A percentile compares a stretch with the other conserved stretches of the same genome.
Conservation (phyloP, 1,140 invertebrate species). For the Asobara japonica region DNA sequence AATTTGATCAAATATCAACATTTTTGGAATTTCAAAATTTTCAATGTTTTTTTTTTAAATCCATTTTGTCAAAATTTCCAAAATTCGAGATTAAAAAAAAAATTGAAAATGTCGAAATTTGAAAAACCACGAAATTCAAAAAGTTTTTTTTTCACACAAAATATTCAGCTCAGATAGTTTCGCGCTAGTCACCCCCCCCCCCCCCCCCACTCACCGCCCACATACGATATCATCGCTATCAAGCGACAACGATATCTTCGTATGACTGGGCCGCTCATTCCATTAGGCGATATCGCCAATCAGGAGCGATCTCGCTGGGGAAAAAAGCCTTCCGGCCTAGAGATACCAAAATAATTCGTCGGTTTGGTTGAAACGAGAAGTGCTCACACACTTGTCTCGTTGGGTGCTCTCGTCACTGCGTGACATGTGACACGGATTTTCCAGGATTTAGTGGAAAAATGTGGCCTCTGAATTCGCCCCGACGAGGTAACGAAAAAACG, state of each 20-base stretch:
- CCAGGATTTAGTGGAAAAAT: constrained; percentile 34
- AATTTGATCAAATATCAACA: no score
- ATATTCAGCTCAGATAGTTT: not conserved
- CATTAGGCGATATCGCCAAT: constrained; percentile 15
- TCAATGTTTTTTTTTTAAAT: no score
- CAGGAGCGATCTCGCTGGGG: not conserved
- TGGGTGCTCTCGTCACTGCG: constrained; percentile 13
- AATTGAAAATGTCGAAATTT: no score
- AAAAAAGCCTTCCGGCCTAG: constrained; percentile 11
- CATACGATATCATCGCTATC: not conserved
- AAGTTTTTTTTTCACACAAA: not conserved
- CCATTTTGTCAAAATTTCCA: no score
- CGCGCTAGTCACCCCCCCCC: not conserved
- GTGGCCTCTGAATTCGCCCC: not conserved
- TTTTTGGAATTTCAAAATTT: no score
- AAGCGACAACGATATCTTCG: constrained; percentile 1
- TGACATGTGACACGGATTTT: constrained; percentile 28
- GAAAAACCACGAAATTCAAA: no score
- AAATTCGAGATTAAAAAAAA: no score
- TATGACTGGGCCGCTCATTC: constrained; percentile 9
- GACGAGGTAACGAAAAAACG: not conserved
- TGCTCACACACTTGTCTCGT: constrained; percentile 22
- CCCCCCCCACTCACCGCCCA: not conserved
- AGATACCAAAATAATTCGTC: constrained; percentile 14
- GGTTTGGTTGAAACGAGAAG: not conserved